Conservation (phyloP, 2,113 vertebrate species). For the Lophochroa leadbeateri region DNA sequence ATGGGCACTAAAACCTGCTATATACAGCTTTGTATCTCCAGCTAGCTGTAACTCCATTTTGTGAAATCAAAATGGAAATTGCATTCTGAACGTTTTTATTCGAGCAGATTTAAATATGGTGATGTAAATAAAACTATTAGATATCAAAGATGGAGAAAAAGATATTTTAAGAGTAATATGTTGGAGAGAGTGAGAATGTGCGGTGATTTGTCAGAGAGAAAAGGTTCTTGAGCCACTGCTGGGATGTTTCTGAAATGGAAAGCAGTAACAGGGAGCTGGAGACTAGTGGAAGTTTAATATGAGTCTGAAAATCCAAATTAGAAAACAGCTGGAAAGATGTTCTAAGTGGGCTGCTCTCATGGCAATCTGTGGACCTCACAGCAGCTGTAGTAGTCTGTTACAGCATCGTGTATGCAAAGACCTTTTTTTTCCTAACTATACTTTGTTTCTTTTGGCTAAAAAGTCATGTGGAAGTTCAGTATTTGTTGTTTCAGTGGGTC, state of each 20-base stretch:
- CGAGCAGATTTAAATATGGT: background rate
- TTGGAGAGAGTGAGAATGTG: background rate
- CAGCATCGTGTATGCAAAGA: fast-evolving
- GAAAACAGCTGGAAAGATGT: background rate
- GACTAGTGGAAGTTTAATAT: background rate
- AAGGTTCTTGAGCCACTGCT: background rate
- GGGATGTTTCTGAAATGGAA: background rate
- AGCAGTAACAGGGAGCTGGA: background rate
- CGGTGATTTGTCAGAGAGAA: background rate
- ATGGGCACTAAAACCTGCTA: slow-evolving; percentile 32
- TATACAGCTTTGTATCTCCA: background rate
- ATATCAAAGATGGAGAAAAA: background rate
- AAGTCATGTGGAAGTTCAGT: background rate
- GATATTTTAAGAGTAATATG: background rate
- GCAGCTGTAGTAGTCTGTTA: background rate
- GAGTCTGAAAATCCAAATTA: background rate
- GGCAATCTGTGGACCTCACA: background rate
- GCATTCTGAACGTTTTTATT: background rate
- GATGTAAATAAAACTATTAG: background rate
- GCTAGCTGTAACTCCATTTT: background rate
- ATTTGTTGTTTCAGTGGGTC: background rate
- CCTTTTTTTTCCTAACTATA: background rate
- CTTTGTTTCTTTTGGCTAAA: background rate
- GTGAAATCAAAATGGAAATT: slow-evolving; percentile 24
- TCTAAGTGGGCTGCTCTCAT: background rate